phyloP scores from a whole-genome alignment of 2,797 vertebrate genomes.

The Stomatorhinus walkeri region DNA sequence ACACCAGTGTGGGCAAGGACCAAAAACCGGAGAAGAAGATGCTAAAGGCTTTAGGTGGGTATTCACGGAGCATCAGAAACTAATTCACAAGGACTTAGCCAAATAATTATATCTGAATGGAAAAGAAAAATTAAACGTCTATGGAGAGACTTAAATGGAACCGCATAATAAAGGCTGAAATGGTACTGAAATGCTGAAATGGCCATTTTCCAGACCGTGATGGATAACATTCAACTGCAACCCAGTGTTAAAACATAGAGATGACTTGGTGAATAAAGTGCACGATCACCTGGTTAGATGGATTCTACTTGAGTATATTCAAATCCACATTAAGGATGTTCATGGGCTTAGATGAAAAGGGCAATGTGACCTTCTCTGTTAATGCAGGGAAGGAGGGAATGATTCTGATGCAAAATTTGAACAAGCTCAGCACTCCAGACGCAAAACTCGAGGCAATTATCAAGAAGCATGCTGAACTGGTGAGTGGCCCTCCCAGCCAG shows the following conservation, averaged over 20 bases:
- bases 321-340: neutral
- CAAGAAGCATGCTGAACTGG: constrained; percentile 94
- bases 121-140: neutral
- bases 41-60: constrained; percentile 83
- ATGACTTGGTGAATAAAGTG: neutral
- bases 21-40: constrained; percentile 93
- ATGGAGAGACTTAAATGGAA: neutral
- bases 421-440: constrained; percentile 78
- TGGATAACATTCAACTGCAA: neutral
- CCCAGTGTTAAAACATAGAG: neutral
- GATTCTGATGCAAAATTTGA: constrained; percentile 85
- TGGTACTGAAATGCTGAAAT: neutral
- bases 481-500: constrained; percentile 55
- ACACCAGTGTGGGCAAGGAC: constrained; percentile 63
- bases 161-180: neutral
- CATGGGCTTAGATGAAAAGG: neutral
- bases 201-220: neutral
- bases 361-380: neutral
- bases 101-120: neutral
- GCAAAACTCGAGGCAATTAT: constrained; percentile 87
- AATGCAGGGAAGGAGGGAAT: constrained; percentile 85
- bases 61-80: neutral
- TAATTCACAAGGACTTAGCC: neutral
- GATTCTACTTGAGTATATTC: neutral
- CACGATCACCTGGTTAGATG: neutral